Evolutionary conservation across 1,140 invertebrate species (phyloP).

Genomic region (Elysia chlorotica): DNA sequence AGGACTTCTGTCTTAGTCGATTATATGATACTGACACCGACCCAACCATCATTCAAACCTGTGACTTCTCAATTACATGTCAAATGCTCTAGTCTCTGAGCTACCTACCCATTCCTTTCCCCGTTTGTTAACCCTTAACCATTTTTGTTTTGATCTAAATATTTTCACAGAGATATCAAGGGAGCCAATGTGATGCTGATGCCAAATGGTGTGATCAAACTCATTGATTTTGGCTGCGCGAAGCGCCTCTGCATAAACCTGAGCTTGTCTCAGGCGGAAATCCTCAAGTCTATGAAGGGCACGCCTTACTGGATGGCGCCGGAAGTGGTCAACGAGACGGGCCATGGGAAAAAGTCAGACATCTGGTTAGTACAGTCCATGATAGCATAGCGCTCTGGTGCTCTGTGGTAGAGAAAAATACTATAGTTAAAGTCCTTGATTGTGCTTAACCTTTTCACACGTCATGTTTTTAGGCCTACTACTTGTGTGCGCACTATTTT

Average conservation of each 20-base stretch:
- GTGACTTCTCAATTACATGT: no score
- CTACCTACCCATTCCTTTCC: no score
- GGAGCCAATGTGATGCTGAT: constrained; percentile 96
- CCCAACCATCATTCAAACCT: no score
- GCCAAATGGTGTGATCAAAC: constrained; percentile 87
- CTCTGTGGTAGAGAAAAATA: background rate
- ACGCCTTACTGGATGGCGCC: constrained; percentile 95
- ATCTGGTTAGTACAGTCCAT: no score
- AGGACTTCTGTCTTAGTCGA: no score
- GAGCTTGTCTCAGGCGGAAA: constrained; percentile 53
- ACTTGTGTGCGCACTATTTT: no score
- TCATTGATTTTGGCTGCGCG: constrained; percentile 93
- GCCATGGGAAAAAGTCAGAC: constrained; percentile 61
- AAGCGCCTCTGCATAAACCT: constrained; percentile 58
- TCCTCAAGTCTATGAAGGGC: constrained; percentile 60
- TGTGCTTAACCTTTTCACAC: no score
- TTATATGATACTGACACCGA: no score
- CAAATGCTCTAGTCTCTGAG: no score
- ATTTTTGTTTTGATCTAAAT: background rate
- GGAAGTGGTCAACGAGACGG: constrained; percentile 80
- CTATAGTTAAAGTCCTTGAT: no score
- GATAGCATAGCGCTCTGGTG: background rate
- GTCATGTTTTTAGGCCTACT: no score
- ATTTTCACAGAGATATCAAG: constrained; percentile 83
- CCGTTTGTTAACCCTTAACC: no score